Evolutionary conservation across 2,888 invertebrate species (phyloP), one percentile per base, ranked within the genome.

Genomic region (Crematogaster levior): DNA sequence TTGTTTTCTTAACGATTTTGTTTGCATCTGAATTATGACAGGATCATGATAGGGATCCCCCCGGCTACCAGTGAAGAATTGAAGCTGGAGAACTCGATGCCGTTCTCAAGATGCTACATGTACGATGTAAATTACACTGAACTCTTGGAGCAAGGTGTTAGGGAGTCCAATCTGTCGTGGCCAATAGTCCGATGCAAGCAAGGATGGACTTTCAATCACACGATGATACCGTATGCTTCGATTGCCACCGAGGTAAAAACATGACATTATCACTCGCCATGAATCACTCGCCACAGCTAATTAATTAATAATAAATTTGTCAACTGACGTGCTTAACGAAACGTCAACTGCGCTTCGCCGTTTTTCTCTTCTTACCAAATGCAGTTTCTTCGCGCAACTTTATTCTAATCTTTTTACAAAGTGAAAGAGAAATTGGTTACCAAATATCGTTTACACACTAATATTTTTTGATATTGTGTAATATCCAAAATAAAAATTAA

Each of bases 121-220:
- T 98, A 97, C 95, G 96, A 96, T 51, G 96, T 97, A 0, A 97
- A 98, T 94, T 98, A 96, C 94, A 95, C 95, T 3, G 95, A 95
- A 74, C 94, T 97, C 0, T 90, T 97, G 24, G 95, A 94, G 4
- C 94, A 95, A 68, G 97, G 96, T 0, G 93, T 96, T 56, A 95
- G 94, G 6, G 95, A 95, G 34, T 96, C 97, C 0, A 96, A 97
- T 92, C 95, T 96, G 18, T 95, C 96, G 24, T 98, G 98, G 98
- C 95, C 97, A 0, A 95, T 95, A 0, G 95, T 96, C 1, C 95
- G 96, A 0, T 98, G 98, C 91, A 95, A 95, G 77, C 89, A 96
- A 85, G 98, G 98, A 15, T 98, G 98, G 98, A 97, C 97, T 85
- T 98, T 97, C 93, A 97, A 98, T 92, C 96, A 95, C 84, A 97